Evolutionary conservation across 2,113 vertebrate genomes (phyloP).

Genomic region (Phodopus roborovskii): DNA sequence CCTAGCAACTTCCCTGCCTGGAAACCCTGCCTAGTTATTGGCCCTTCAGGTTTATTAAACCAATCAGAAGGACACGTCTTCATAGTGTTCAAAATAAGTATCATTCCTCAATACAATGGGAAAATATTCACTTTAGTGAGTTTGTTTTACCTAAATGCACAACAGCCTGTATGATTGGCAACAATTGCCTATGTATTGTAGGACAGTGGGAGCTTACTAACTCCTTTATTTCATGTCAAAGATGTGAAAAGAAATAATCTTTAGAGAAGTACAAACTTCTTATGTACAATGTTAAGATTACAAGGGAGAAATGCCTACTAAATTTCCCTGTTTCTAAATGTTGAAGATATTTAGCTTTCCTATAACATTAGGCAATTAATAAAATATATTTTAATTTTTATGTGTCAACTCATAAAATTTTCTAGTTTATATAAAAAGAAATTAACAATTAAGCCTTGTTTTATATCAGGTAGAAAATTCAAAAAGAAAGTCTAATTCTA

Average conservation of each 20-base stretch:
- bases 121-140: neutral
- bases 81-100: no score
- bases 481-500: neutral
- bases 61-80: no score
- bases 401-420: neutral
- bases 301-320: neutral
- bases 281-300: neutral
- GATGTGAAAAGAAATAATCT: neutral
- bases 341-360: neutral
- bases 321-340: neutral
- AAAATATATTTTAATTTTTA: neutral
- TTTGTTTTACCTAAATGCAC: neutral
- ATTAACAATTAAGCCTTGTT: neutral
- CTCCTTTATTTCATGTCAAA: neutral
- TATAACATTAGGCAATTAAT: neutral
- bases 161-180: neutral
- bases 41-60: neutral
- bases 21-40: no score
- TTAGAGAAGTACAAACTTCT: neutral
- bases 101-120: neutral
- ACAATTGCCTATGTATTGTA: neutral
- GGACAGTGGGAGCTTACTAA: neutral
- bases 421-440: neutral
- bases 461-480: constrained; percentile 2
- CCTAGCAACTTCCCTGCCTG: neutral